Evolutionary conservation across 2,888 invertebrate genomes (phyloP).

Genomic region (Hydrotaea cyrtoneurina): DNA sequence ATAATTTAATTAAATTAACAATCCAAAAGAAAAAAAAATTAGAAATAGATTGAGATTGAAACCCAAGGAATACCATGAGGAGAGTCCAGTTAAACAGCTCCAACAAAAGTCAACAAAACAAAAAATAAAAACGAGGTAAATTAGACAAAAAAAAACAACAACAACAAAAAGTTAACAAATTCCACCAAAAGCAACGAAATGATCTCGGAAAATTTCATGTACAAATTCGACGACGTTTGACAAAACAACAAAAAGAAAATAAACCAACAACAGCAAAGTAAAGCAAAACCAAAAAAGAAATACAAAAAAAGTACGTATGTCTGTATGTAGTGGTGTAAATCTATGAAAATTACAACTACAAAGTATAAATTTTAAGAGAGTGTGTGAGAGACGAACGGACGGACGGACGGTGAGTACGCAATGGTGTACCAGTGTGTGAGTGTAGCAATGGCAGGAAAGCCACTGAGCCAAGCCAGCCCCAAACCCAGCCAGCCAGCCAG

Average conservation of each 20-base stretch:
- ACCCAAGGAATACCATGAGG: neutral
- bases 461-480: too few relatives aligned
- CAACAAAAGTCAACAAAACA: conserved; percentile 6
- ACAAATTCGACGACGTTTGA: conserved; percentile 12
- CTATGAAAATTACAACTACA: neutral
- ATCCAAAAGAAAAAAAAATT: neutral
- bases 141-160: neutral
- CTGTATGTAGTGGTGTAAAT: conserved; percentile 26
- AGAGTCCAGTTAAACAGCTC: neutral
- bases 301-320: conserved; percentile 55
- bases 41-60: neutral
- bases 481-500: too few relatives aligned
- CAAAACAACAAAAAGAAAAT: neutral
- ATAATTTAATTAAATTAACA: neutral
- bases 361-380: neutral
- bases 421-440: neutral
- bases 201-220: conserved; percentile 58
- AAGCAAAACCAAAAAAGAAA: conserved; percentile 36
- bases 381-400: neutral
- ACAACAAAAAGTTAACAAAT: neutral
- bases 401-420: neutral
- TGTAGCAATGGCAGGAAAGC: conserved; percentile 14
- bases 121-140: conserved; percentile 8
- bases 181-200: conserved; percentile 11
- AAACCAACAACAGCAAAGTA: too few relatives aligned